A percentile compares a stretch with the other conserved stretches of the same genome.
Evolutionary conservation across 2,113 vertebrate species (phyloP).

Genomic region (human (Homo sapiens)): GRCh38 chr9:137721501-137722000

Average conservation of each 20-base stretch:
- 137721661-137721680: too few species aligned
- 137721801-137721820: background rate
- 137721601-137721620: accelerated
- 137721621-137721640: too few species aligned
- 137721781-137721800: background rate
- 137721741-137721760: background rate
- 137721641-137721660: too few species aligned
- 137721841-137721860: background rate
- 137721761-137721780: background rate
- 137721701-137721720: background rate
- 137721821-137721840: background rate
- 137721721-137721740: background rate
- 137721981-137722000: background rate
- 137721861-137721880: background rate
- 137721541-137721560: too few species aligned
- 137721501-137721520: too few species aligned
- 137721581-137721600: too few species aligned
- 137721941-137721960: background rate
- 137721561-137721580: too few species aligned
- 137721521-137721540: too few species aligned
- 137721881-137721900: background rate
- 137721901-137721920: background rate
- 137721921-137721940: background rate
- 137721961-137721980: background rate
- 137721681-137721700: background rate